Conservation (phyloP, 2,888 invertebrate species). For the Aphidoletes aphidimyza region DNA sequence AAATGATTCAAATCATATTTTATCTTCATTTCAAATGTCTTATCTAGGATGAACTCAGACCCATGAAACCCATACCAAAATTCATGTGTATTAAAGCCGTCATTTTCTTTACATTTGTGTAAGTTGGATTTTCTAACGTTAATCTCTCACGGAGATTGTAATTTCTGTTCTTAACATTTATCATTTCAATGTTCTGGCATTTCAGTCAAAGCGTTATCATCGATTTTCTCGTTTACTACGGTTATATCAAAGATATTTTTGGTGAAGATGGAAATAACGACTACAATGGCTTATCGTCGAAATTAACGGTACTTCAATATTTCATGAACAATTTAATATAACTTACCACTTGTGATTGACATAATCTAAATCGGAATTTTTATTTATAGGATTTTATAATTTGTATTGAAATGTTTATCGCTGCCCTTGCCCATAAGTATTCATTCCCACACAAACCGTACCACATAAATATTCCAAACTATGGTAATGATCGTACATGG, state of each 20-base stretch:
- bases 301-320: constrained; percentile 76
- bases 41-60: constrained; percentile 74
- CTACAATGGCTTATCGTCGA: constrained; percentile 80
- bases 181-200: constrained; percentile 58
- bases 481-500: constrained; percentile 69
- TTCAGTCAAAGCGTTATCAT: constrained; percentile 92
- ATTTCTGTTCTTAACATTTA: constrained; percentile 34
- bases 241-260: constrained; percentile 81
- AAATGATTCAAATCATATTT: background rate
- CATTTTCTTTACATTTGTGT: constrained; percentile 98
- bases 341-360: too few species aligned
- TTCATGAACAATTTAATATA: background rate
- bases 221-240: constrained; percentile 84
- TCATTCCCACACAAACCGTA: constrained; percentile 95
- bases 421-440: constrained; percentile 94
- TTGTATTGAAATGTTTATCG: constrained; percentile 97
- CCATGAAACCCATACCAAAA: constrained; percentile 94
- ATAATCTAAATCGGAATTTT: too few species aligned
- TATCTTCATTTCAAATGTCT: background rate
- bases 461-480: constrained; percentile 71
- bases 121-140: constrained; percentile 68
- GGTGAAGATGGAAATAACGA: constrained; percentile 74
- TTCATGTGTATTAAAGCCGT: constrained; percentile 97
- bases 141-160: background rate
- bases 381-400: constrained; percentile 87